phyloP scores from a whole-genome alignment of 2,888 invertebrate genomes.

The Falcaria lacertinaria region DNA sequence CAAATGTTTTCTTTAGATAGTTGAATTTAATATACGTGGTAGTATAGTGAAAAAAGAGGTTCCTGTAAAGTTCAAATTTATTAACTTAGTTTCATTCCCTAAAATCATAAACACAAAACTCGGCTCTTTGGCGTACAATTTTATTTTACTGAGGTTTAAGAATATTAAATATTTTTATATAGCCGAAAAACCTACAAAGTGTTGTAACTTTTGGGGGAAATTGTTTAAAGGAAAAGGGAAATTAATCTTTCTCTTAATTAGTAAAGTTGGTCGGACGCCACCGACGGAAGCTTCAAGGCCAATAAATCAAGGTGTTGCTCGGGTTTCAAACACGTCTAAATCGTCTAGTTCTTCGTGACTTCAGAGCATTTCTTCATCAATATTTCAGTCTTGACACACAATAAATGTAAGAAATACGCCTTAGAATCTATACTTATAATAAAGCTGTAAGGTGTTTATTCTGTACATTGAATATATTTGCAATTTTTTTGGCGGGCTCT shows the following conservation, averaged over 20 bases:
- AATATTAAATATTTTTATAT: constrained; percentile 29
- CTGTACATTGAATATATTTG: no score
- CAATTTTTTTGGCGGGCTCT: no score
- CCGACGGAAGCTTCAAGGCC: constrained; percentile 60
- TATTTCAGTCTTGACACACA: no score
- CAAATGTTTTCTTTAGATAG: no score
- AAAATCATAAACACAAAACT: neutral
- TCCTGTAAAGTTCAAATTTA: neutral
- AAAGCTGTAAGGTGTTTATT: no score
- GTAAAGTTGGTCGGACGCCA: constrained; percentile 65
- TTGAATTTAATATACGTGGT: no score
- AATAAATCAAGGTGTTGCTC: constrained; percentile 73
- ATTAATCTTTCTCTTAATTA: constrained; percentile 78
- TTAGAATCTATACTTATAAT: no score
- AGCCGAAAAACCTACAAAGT: constrained; percentile 39
- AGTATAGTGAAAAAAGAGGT: no score
- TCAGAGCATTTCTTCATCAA: no score
- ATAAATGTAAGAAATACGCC: no score
- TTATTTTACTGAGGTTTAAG: neutral
- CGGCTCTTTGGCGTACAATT: neutral
- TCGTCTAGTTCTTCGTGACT: no score
- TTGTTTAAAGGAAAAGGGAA: constrained; percentile 71
- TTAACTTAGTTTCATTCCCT: neutral
- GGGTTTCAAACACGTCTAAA: constrained; percentile 44
- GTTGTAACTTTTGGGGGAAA: constrained; percentile 62